Evolutionary conservation across 2,888 invertebrate genomes (phyloP).

Genomic region (Luffia ferchaultella): DNA sequence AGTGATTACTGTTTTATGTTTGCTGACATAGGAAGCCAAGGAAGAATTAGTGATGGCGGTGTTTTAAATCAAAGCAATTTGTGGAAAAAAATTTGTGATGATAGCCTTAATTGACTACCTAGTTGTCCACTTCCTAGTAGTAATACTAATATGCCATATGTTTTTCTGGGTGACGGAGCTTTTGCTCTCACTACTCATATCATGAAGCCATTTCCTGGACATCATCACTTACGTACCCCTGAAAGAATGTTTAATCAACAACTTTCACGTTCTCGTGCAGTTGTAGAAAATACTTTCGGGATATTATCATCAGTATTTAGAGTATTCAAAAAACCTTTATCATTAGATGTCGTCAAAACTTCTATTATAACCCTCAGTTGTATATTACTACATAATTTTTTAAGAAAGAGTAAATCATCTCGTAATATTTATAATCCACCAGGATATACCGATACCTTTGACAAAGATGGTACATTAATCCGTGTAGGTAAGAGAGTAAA

Average conservation of each 20-base stretch:
- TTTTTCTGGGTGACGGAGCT: constrained; percentile 14
- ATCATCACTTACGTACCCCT: constrained; percentile 7
- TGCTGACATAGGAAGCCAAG: constrained; percentile 6
- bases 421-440: constrained; percentile 3
- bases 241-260: constrained; percentile 9
- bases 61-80: constrained; percentile 4
- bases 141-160: constrained; percentile 8
- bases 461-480: background rate
- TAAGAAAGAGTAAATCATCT: constrained; percentile 5
- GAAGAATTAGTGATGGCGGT: constrained; percentile 7
- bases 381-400: constrained; percentile 8
- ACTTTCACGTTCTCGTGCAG: constrained; percentile 9
- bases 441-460: background rate
- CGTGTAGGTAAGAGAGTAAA: constrained; percentile 6
- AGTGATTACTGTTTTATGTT: constrained; percentile 4
- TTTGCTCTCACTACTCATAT: constrained; percentile 13
- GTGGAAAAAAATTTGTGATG: background rate
- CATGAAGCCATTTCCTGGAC: constrained; percentile 11
- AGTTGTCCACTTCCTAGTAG: constrained; percentile 1
- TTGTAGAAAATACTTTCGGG: constrained; percentile 13
- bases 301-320: constrained; percentile 6
- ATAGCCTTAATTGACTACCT: background rate
- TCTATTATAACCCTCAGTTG: constrained; percentile 4
- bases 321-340: constrained; percentile 4
- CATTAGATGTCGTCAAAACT: constrained; percentile 1